phyloP scores from a whole-genome alignment of 2,888 invertebrate genomes.

The Ommatoiulus sabulosus region DNA sequence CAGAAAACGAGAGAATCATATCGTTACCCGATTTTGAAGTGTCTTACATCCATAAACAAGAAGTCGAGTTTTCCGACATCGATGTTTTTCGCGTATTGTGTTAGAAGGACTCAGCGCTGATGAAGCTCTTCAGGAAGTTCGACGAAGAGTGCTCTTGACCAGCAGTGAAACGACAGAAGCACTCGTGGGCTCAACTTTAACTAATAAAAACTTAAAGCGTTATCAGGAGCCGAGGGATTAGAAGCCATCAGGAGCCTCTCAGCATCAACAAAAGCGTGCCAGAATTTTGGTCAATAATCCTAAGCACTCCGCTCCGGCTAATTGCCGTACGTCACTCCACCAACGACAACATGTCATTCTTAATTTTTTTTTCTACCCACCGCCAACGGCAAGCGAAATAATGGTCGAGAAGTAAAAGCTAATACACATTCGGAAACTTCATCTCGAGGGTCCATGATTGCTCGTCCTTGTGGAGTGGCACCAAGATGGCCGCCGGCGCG shows the following conservation, averaged over 20 bases:
- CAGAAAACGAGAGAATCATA: too few species aligned
- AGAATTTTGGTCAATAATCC: conserved; percentile 32
- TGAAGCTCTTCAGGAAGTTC: background rate
- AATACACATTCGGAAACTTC: conserved; percentile 25
- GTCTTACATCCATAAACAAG: too few species aligned
- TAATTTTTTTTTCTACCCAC: background rate
- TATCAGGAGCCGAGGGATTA: conserved; percentile 32
- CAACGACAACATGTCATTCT: conserved; percentile 40
- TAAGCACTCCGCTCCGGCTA: background rate
- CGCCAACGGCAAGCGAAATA: background rate
- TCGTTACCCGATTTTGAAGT: too few species aligned
- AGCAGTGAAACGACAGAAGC: background rate
- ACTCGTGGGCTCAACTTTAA: background rate
- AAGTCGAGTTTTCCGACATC: too few species aligned
- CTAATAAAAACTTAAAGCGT: conserved; percentile 17
- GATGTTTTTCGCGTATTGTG: background rate
- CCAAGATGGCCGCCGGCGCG: background rate
- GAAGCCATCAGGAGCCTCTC: conserved; percentile 8
- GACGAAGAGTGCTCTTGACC: background rate
- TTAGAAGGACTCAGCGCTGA: background rate
- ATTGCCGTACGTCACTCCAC: conserved; percentile 22
- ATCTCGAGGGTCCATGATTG: background rate
- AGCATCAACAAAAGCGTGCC: conserved; percentile 11
- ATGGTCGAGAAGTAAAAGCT: background rate
- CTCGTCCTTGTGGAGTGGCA: background rate